Conservation (phyloP, 2,888 invertebrate genomes). For the Cabera pusaria region DNA sequence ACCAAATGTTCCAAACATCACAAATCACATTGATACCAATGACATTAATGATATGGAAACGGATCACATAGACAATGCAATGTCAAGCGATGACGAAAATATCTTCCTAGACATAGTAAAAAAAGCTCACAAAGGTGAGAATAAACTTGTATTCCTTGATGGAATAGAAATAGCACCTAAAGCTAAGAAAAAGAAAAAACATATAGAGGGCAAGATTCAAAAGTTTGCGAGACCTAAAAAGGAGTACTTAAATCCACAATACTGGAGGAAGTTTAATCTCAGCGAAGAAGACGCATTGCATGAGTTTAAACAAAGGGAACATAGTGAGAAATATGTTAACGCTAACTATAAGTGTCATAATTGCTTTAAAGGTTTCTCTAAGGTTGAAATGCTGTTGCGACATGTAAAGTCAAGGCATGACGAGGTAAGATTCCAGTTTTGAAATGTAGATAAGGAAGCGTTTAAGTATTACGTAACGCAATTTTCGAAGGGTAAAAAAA, state of each 20-base stretch:
- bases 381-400: constrained; percentile 61
- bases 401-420: constrained; percentile 58
- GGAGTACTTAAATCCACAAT: constrained; percentile 46
- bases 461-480: no score
- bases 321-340: constrained; percentile 50
- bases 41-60: constrained; percentile 3
- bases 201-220: constrained; percentile 21
- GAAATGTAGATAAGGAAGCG: no score
- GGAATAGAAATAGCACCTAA: constrained; percentile 17
- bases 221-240: constrained; percentile 36
- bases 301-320: constrained; percentile 50
- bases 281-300: constrained; percentile 60
- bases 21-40: not conserved
- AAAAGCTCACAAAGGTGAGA: constrained; percentile 30
- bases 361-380: constrained; percentile 66
- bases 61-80: constrained; percentile 11
- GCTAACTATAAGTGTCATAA: constrained; percentile 60
- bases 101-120: constrained; percentile 31
- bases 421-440: constrained; percentile 55
- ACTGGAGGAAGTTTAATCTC: constrained; percentile 57
- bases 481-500: no score
- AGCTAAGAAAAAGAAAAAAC: constrained; percentile 9
- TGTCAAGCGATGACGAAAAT: constrained; percentile 30
- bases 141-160: constrained; percentile 28
- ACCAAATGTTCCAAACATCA: not conserved